phyloP scores from a whole-genome alignment of 2,888 invertebrate genomes.

The Girardia tigrina region DNA sequence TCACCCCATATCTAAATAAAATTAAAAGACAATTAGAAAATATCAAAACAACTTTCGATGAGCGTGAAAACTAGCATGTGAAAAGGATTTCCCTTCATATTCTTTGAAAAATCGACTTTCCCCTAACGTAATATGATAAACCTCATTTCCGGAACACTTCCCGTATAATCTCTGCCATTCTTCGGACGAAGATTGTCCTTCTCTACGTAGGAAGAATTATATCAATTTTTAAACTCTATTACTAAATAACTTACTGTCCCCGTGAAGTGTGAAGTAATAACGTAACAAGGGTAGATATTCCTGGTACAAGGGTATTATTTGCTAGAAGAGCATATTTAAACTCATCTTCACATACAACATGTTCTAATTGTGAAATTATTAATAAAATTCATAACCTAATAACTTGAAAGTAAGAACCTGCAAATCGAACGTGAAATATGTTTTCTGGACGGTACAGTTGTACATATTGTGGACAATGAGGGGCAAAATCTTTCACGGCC shows the following conservation, averaged over 20 bases:
- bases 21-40: background rate
- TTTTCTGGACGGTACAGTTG: conserved; percentile 96
- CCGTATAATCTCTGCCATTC: conserved; percentile 98
- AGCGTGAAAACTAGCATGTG: conserved; percentile 97
- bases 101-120: conserved; percentile 94
- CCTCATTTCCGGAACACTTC: conserved; percentile 94
- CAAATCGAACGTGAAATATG: conserved; percentile 93
- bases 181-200: conserved; percentile 82
- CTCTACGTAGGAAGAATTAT: conserved; percentile 57
- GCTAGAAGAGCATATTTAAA: conserved; percentile 93
- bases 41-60: conserved; percentile 66
- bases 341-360: conserved; percentile 94
- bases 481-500: conserved; percentile 96
- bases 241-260: conserved; percentile 82
- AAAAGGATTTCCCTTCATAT: conserved; percentile 94
- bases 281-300: conserved; percentile 87
- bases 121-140: conserved; percentile 84
- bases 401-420: too few relatives aligned
- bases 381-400: conserved; percentile 13
- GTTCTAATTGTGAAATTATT: conserved; percentile 58
- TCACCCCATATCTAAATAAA: conserved; percentile 74
- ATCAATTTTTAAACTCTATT: conserved; percentile 3
- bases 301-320: conserved; percentile 94
- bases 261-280: conserved; percentile 84
- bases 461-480: conserved; percentile 85